phyloP scores from a whole-genome alignment of 2,888 invertebrate genomes.

The Junonia oenone region DNA sequence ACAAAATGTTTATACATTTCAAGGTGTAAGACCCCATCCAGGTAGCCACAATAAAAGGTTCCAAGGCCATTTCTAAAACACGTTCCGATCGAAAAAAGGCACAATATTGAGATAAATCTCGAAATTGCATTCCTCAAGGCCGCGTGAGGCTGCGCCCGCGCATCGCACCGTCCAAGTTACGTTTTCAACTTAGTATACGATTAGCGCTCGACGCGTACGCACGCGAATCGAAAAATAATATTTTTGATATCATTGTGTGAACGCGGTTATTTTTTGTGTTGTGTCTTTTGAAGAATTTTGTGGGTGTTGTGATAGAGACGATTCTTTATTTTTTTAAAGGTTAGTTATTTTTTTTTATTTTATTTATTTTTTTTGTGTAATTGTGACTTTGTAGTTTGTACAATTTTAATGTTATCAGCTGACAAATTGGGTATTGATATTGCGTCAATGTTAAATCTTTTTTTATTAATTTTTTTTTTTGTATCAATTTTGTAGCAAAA shows the following conservation, averaged over 20 bases:
- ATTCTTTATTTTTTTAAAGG: slow-evolving; percentile 11
- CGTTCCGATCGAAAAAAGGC: slow-evolving; percentile 18
- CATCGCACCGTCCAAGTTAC: slow-evolving; percentile 32
- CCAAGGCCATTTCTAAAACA: slow-evolving; percentile 26
- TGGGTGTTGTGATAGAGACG: slow-evolving; percentile 6
- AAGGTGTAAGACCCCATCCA: slow-evolving; percentile 8
- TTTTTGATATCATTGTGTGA: background rate
- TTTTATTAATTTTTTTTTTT: background rate
- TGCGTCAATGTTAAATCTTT: slow-evolving; percentile 8
- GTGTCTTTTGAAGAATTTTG: slow-evolving; percentile 1
- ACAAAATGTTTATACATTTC: background rate
- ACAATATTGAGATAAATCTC: slow-evolving; percentile 54
- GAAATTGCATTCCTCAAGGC: slow-evolving; percentile 55
- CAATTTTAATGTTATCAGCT: slow-evolving; percentile 1
- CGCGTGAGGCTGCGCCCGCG: slow-evolving; percentile 47
- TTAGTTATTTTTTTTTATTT: slow-evolving; percentile 1
- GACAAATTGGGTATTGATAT: slow-evolving; percentile 7
- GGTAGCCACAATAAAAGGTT: slow-evolving; percentile 19
- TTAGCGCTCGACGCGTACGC: slow-evolving; percentile 37
- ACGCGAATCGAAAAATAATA: slow-evolving; percentile 23
- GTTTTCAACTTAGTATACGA: slow-evolving; percentile 42
- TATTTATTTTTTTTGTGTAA: background rate
- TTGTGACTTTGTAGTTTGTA: background rate
- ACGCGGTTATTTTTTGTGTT: slow-evolving; percentile 16
- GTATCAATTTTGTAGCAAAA: background rate